Evolutionary conservation across 2,113 vertebrate species (phyloP).

Genomic region (Tupaia chinensis): DNA sequence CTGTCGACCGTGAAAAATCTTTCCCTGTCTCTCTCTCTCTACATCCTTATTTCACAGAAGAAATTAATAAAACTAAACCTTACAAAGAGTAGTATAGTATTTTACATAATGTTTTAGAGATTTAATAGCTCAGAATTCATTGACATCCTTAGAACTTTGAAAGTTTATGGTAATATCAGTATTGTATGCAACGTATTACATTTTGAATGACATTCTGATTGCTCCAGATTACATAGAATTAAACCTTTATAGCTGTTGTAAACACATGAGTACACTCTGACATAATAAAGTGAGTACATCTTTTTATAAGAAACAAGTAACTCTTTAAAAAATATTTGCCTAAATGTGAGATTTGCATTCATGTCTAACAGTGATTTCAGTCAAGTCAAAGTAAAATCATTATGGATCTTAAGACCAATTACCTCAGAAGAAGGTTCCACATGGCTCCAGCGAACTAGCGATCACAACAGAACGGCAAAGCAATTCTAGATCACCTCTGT

Average conservation of each 20-base stretch:
- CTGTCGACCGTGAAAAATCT: too few relatives aligned
- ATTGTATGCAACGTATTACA: background rate
- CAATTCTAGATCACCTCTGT: too few relatives aligned
- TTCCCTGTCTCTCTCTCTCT: too few relatives aligned
- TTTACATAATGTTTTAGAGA: background rate
- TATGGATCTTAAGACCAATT: slow-evolving; percentile 54
- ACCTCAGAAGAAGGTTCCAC: background rate
- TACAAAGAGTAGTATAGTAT: background rate
- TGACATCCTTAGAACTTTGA: background rate
- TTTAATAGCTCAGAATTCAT: background rate
- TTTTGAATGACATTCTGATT: background rate
- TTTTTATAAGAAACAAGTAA: background rate
- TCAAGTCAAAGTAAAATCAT: slow-evolving; percentile 33
- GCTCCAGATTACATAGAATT: background rate
- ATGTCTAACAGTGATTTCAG: slow-evolving; percentile 58
- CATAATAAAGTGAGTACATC: background rate
- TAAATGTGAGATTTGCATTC: slow-evolving; percentile 45
- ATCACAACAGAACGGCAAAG: too few relatives aligned
- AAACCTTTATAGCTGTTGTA: background rate
- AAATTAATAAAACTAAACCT: too few relatives aligned
- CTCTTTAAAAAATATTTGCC: background rate
- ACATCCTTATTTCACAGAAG: too few relatives aligned
- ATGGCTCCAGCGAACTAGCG: too few relatives aligned
- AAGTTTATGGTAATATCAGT: background rate
- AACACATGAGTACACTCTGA: background rate